Conservation (phyloP, 2,888 invertebrate genomes). For the Globia sparganii region DNA sequence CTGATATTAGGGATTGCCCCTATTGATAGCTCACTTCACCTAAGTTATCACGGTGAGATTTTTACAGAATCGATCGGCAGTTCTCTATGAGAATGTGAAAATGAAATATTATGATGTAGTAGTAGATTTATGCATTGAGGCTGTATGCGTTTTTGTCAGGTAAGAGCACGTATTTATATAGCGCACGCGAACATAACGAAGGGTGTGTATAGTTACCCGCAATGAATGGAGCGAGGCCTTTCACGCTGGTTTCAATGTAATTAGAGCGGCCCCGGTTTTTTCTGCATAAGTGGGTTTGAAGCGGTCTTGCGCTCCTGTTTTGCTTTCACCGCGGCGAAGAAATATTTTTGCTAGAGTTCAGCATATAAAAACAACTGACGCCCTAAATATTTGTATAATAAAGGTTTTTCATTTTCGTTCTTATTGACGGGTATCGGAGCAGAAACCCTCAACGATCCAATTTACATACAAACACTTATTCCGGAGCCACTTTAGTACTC, state of each 20-base stretch:
- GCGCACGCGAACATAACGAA: slow-evolving; percentile 68
- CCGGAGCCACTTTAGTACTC: slow-evolving; percentile 59
- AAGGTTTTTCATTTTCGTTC: slow-evolving; percentile 62
- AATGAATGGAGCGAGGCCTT: slow-evolving; percentile 82
- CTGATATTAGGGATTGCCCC: no score
- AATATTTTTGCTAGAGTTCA: slow-evolving; percentile 67
- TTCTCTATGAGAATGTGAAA: slow-evolving; percentile 45
- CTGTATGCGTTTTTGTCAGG: slow-evolving; percentile 63
- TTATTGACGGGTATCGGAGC: slow-evolving; percentile 47
- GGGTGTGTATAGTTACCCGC: slow-evolving; percentile 74
- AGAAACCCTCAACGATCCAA: slow-evolving; percentile 60
- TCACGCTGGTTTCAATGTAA: slow-evolving; percentile 86
- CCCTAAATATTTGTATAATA: slow-evolving; percentile 59
- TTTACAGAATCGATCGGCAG: no score
- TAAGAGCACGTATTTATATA: slow-evolving; percentile 71
- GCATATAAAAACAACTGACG: slow-evolving; percentile 61
- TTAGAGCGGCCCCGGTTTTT: slow-evolving; percentile 84
- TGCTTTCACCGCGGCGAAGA: slow-evolving; percentile 67
- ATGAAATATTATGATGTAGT: slow-evolving; percentile 54
- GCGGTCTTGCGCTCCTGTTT: slow-evolving; percentile 76
- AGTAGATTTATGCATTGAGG: slow-evolving; percentile 59
- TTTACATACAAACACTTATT: slow-evolving; percentile 66
- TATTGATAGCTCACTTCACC: no score
- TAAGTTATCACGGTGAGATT: no score
- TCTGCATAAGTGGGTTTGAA: slow-evolving; percentile 83